phyloP scores from a whole-genome alignment of 2,797 vertebrate species.

The Tangara arthus region DNA sequence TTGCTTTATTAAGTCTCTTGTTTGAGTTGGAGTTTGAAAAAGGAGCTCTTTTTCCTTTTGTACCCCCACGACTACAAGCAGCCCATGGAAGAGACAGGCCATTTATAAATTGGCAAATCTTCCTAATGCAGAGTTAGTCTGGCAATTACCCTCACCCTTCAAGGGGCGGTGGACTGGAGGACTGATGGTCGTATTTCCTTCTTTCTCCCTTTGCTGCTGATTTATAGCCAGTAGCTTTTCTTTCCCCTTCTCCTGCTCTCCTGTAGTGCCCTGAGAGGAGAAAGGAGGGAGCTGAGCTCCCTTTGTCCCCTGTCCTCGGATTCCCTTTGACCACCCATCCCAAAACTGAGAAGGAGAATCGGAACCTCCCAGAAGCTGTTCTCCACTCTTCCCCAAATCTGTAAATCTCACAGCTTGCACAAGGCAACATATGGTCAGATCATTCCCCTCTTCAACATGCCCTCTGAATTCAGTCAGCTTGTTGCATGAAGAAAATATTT shows the following conservation, averaged over 20 bases:
- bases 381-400: neutral
- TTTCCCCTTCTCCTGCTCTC: neutral
- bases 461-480: constrained; percentile 16
- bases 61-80: neutral
- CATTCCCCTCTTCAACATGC: neutral
- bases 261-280: neutral
- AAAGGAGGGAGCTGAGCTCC: neutral
- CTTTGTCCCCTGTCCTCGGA: neutral
- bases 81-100: neutral
- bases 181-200: neutral
- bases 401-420: neutral
- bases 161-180: neutral
- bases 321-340: neutral
- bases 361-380: neutral
- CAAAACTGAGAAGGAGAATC: neutral
- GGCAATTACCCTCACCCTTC: neutral
- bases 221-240: neutral
- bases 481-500: constrained; percentile 18
- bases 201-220: neutral
- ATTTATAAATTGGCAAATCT: neutral
- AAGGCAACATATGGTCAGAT: neutral
- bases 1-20: neutral
- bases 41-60: neutral
- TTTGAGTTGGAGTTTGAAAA: neutral
- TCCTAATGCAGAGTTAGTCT: neutral